Evolutionary conservation across 2,797 vertebrate species (phyloP).

Genomic region (Paguma larvata): DNA sequence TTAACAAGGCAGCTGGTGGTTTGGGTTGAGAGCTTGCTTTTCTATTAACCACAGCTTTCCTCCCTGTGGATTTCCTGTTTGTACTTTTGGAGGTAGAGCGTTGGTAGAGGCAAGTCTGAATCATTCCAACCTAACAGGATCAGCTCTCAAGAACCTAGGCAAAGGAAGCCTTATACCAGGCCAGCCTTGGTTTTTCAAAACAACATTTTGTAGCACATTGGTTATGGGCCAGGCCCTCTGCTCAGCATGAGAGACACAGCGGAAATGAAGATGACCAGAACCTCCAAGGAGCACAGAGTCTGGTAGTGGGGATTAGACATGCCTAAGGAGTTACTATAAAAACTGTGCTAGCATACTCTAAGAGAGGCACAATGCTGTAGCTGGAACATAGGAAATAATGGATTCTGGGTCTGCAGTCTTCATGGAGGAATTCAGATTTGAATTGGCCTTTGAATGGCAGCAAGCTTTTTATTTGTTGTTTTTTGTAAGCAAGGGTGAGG

Average conservation of each 20-base stretch:
- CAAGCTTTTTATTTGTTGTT: neutral
- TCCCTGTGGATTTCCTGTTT: slow-evolving; percentile 70
- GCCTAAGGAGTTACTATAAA: neutral
- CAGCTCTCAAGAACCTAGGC: neutral
- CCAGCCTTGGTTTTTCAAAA: neutral
- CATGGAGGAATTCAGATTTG: neutral
- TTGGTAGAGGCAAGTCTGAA: neutral
- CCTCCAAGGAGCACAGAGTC: neutral
- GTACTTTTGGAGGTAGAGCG: slow-evolving; percentile 32
- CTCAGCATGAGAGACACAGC: neutral
- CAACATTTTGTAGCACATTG: neutral
- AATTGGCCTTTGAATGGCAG: neutral
- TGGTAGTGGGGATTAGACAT: neutral
- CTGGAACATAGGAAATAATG: neutral
- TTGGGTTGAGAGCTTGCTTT: slow-evolving; percentile 77
- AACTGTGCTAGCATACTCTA: neutral
- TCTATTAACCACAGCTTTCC: slow-evolving; percentile 69
- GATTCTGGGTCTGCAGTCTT: neutral
- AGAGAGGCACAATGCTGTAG: neutral
- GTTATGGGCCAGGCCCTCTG: neutral
- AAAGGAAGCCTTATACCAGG: neutral
- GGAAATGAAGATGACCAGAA: neutral
- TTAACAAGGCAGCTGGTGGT: slow-evolving; percentile 81
- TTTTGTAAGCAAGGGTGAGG: neutral
- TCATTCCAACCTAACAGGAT: neutral